Conservation (phyloP, 2,797 vertebrate species). For the Paratrypauchen microcephalus region DNA sequence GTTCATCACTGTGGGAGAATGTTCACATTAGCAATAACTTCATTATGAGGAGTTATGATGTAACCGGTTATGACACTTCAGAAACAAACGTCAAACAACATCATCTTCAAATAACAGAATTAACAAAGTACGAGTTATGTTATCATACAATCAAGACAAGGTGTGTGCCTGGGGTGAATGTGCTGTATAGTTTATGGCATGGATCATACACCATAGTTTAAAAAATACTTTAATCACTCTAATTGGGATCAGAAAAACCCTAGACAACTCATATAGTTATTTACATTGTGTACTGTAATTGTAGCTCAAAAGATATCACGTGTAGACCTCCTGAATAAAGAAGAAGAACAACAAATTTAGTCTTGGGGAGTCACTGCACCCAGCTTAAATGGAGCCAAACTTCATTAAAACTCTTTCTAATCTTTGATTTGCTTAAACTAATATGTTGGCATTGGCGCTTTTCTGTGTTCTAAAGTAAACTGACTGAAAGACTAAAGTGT, state of each 20-base stretch:
- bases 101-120: background rate
- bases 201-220: too few relatives aligned
- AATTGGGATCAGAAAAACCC: too few relatives aligned
- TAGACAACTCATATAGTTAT: too few relatives aligned
- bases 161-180: background rate
- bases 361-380: too few relatives aligned
- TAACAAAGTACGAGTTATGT: background rate
- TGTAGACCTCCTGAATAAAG: too few relatives aligned
- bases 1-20: slow-evolving; percentile 17
- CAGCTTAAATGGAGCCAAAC: too few relatives aligned
- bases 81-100: slow-evolving; percentile 6
- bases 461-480: background rate
- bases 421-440: too few relatives aligned
- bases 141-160: background rate
- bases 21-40: slow-evolving; percentile 16
- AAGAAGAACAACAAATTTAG: too few relatives aligned
- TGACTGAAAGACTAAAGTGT: background rate
- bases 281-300: too few relatives aligned
- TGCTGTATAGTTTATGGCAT: background rate
- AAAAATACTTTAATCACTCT: too few relatives aligned
- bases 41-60: slow-evolving; percentile 29
- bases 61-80: slow-evolving; percentile 9
- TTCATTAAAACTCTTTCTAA: too few relatives aligned
- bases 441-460: background rate
- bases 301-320: too few relatives aligned